Percentiles rank a stretch among this genome's conserved stretches.
Conservation (phyloP, 2,113 vertebrate genomes). For the Canis aureus region DNA sequence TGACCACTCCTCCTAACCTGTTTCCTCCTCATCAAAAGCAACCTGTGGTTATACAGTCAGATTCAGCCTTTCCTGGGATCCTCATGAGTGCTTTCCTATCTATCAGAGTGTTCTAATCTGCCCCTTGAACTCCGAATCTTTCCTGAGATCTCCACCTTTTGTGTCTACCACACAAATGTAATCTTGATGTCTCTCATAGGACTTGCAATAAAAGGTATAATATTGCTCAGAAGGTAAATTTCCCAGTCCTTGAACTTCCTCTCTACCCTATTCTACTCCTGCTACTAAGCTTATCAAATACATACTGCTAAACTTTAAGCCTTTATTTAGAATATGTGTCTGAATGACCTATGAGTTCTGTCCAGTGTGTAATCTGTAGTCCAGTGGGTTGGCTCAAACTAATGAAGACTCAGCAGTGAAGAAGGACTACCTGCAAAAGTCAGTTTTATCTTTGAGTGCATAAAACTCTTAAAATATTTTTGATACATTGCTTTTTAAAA, state of each 20-base stretch:
- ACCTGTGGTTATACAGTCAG: not conserved
- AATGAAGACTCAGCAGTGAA: not conserved
- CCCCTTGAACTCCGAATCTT: not conserved
- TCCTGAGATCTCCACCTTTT: not conserved
- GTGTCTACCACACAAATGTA: not conserved
- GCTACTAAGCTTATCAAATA: not conserved
- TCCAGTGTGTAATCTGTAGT: not conserved
- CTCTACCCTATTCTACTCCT: not conserved
- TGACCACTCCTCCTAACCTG: not conserved
- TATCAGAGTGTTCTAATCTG: not conserved
- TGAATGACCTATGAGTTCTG: not conserved
- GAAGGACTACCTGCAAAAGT: not conserved
- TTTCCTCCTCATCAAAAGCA: not conserved
- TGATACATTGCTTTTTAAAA: constrained; percentile 83
- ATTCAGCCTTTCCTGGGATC: not conserved
- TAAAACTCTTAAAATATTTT: constrained; percentile 1
- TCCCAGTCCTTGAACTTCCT: not conserved
- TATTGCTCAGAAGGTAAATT: not conserved
- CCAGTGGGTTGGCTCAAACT: not conserved
- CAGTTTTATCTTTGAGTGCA: not conserved
- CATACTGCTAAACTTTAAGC: not conserved
- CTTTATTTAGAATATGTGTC: not conserved
- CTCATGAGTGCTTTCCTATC: not conserved
- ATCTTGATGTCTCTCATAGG: not conserved
- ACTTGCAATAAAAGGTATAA: not conserved